These are phyloP conservation scores for Ailuropoda melanoleuca DNA, from an alignment of 2,113 vertebrate genomes.

Conservation along the genomic window DNA sequence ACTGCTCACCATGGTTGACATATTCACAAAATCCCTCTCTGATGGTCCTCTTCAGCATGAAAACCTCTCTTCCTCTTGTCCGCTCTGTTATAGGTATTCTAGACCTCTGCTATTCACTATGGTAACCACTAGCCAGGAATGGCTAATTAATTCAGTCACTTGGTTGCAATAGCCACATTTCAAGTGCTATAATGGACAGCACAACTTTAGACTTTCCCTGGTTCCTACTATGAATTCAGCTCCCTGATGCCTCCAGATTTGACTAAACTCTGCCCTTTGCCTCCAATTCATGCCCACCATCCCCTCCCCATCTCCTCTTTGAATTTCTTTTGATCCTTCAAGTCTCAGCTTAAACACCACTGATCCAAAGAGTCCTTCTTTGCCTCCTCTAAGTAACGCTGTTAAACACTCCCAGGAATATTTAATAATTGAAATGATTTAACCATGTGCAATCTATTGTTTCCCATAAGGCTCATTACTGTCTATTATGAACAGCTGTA, in stretches of 20 bases:
- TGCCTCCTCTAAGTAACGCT: background rate
- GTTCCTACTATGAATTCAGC: background rate
- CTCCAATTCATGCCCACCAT: background rate
- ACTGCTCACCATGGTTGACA: background rate
- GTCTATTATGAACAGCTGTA: background rate
- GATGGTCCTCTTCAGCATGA: background rate
- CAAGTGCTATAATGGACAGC: background rate
- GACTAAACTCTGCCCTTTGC: background rate
- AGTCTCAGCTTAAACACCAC: background rate
- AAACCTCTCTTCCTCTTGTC: background rate
- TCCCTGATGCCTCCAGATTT: background rate
- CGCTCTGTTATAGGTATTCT: background rate
- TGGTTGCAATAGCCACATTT: background rate
- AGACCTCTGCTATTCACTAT: background rate
- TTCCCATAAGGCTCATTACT: background rate
- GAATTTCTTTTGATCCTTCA: constrained; percentile 8
- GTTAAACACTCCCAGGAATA: background rate
- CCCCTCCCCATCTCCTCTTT: background rate
- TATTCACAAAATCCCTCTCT: constrained; percentile 4
- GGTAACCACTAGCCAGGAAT: background rate
- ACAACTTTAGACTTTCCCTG: background rate
- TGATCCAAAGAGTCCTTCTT: background rate
- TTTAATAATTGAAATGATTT: background rate
- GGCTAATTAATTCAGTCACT: background rate
- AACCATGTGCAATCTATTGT: background rate